A percentile compares a stretch with the other conserved stretches of the same genome.
phyloP scores from a whole-genome alignment of 2,797 vertebrate species.

The Phrynocephalus vlangalii region DNA sequence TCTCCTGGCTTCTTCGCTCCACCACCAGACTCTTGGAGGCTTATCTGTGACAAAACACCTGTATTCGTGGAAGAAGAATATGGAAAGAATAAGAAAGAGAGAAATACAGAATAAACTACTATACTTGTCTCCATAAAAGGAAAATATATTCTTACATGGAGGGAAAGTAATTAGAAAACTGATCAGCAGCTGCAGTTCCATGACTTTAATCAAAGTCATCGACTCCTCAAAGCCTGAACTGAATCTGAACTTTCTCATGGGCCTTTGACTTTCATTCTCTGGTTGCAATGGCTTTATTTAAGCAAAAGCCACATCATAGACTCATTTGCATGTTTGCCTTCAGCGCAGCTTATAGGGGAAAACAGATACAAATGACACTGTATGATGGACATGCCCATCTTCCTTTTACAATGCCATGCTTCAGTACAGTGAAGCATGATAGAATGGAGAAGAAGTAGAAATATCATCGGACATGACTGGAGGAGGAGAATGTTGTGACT shows the following conservation, averaged over 20 bases:
- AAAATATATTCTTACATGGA: not conserved
- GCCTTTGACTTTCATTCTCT: no score
- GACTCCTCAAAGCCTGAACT: not conserved
- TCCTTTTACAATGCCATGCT: no score
- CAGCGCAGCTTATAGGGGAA: no score
- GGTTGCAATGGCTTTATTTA: no score
- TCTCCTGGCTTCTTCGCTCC: not conserved
- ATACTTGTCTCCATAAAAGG: not conserved
- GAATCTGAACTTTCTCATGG: not conserved
- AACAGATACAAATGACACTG: no score
- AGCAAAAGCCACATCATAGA: no score
- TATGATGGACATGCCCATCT: no score
- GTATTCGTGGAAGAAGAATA: not conserved
- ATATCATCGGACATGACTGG: no score
- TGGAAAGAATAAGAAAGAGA: not conserved
- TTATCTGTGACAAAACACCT: not conserved
- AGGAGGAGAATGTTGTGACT: no score
- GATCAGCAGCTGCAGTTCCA: not conserved
- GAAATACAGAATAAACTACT: not conserved
- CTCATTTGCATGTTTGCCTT: no score
- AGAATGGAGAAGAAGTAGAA: no score
- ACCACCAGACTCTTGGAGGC: not conserved
- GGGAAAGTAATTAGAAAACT: not conserved
- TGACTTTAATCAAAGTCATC: not conserved
- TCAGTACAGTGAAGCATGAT: no score